A percentile compares a stretch with the other conserved stretches of the same genome.
Conservation (phyloP, 2,113 vertebrate genomes). For the Indri indri region DNA sequence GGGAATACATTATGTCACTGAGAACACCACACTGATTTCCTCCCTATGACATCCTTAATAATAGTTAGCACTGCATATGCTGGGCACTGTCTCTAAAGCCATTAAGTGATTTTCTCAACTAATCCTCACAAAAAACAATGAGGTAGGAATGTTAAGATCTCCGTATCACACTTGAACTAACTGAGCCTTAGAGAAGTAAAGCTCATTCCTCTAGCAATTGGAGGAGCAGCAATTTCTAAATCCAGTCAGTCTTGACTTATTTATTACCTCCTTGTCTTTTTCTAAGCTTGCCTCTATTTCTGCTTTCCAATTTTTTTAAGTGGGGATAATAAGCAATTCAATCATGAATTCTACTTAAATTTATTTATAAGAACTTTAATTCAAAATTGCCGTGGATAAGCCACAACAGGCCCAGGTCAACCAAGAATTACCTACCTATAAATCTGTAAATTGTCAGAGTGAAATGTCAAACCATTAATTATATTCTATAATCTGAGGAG, state of each 20-base stretch:
- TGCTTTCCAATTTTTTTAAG: not conserved
- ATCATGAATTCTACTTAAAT: not conserved
- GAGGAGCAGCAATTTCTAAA: not conserved
- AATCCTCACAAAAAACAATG: not conserved
- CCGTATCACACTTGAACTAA: not conserved
- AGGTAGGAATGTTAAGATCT: not conserved
- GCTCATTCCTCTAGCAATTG: not conserved
- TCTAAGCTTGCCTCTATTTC: not conserved
- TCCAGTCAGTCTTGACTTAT: not conserved
- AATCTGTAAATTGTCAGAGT: not conserved
- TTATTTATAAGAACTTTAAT: slow-evolving; percentile 20
- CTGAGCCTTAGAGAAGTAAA: not conserved
- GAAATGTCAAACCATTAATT: not conserved
- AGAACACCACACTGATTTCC: not conserved
- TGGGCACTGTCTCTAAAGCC: not conserved
- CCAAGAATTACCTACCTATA: not conserved
- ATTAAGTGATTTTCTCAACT: not conserved
- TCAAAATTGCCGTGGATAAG: not conserved
- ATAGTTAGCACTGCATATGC: not conserved
- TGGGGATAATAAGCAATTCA: not conserved
- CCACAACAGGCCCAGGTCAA: not conserved
- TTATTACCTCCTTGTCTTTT: not conserved
- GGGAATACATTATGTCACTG: not conserved
- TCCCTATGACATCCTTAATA: not conserved
- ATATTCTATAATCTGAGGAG: not conserved